Evolutionary conservation across 2,113 vertebrate genomes (phyloP).

Genomic region (Felis chaus): DNA sequence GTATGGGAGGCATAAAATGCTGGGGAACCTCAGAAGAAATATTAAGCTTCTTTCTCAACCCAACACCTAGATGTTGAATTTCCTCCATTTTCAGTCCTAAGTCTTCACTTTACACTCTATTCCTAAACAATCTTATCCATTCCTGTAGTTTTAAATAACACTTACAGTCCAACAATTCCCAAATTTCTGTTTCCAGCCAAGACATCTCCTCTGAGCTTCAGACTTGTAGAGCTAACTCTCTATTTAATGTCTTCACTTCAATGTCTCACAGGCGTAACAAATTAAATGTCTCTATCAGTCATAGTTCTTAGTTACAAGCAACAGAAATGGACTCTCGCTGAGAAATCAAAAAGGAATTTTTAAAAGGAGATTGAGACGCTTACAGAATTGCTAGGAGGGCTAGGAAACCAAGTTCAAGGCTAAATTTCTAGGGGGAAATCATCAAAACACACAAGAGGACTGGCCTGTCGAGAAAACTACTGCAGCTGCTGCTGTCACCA

Average conservation of each 20-base stretch:
- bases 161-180: slow-evolving; percentile 57
- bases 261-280: slow-evolving; percentile 22
- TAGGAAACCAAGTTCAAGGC: not conserved
- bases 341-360: slow-evolving; percentile 26
- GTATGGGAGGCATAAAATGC: not conserved
- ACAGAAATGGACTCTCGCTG: slow-evolving; percentile 20
- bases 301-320: slow-evolving; percentile 47
- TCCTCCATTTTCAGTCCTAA: not conserved
- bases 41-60: not conserved
- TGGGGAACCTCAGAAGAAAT: not conserved
- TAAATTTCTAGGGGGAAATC: not conserved
- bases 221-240: not conserved
- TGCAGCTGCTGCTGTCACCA: not conserved
- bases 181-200: slow-evolving; percentile 62
- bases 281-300: slow-evolving; percentile 65
- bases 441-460: not conserved
- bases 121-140: slow-evolving; percentile 39
- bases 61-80: not conserved
- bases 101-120: not conserved
- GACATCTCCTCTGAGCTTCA: slow-evolving; percentile 60
- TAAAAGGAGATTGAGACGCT: not conserved
- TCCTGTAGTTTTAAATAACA: slow-evolving; percentile 58
- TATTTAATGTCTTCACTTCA: slow-evolving; percentile 57
- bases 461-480: not conserved
- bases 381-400: not conserved